Conservation (phyloP, 2,113 vertebrate species). For the Eptatretus burgeri region DNA sequence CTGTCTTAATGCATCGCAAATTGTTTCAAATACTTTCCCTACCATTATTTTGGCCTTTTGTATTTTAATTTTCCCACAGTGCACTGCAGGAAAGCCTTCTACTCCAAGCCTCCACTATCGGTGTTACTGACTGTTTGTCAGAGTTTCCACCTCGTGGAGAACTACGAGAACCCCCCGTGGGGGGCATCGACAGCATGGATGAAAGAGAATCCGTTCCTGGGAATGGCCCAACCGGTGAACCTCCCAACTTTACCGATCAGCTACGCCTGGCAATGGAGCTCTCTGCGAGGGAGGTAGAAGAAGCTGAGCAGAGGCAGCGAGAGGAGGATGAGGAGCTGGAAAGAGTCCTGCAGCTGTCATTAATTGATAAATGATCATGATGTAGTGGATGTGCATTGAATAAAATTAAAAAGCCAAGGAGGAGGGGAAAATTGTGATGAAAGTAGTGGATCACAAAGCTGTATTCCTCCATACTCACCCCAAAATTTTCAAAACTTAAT, state of each 20-base stretch:
- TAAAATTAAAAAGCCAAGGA: too few species aligned
- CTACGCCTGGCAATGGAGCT: conserved; percentile 71
- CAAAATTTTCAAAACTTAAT: too few species aligned
- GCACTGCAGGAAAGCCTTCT: conserved; percentile 6
- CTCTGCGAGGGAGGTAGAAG: conserved; percentile 53
- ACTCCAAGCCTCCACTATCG: not conserved
- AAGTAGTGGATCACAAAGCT: too few species aligned
- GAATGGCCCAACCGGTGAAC: conserved; percentile 21
- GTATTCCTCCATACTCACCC: too few species aligned
- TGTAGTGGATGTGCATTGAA: too few species aligned
- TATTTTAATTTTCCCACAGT: not conserved
- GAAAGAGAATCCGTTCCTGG: conserved; percentile 34
- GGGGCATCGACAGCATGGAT: not conserved
- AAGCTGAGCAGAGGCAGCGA: conserved; percentile 29
- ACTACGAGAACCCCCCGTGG: not conserved
- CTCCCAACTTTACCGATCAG: conserved; percentile 41
- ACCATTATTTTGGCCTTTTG: not conserved
- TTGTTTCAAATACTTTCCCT: not conserved
- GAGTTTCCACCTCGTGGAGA: not conserved
- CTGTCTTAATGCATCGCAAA: too few species aligned
- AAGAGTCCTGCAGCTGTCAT: conserved; percentile 62
- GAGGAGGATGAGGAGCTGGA: conserved; percentile 66
- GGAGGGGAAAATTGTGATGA: too few species aligned
- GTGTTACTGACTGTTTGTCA: conserved; percentile 1
- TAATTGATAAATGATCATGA: conserved; percentile 39